Evolutionary conservation across 2,888 invertebrate species (phyloP).

Genomic region (Acleris holmiana): DNA sequence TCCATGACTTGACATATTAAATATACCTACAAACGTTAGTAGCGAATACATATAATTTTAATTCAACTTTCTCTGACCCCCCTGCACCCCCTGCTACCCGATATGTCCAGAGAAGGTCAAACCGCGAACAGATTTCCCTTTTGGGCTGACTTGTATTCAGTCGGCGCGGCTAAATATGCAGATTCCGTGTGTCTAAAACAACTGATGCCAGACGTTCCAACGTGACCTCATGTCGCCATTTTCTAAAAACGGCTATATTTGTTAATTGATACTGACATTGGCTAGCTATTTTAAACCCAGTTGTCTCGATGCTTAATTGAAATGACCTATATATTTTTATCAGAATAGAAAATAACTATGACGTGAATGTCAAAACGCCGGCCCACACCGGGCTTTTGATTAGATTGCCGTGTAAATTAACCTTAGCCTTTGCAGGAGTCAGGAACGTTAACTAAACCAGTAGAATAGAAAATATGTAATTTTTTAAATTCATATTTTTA

Average conservation of each 20-base stretch:
- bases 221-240: slow-evolving; percentile 26
- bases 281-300: slow-evolving; percentile 12
- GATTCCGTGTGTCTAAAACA: slow-evolving; percentile 22
- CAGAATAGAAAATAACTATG: neutral
- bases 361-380: no score
- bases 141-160: slow-evolving; percentile 11
- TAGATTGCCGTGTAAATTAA: no score
- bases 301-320: slow-evolving; percentile 10
- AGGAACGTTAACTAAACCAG: no score
- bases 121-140: slow-evolving; percentile 1
- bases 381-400: neutral
- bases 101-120: no score
- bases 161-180: slow-evolving; percentile 11
- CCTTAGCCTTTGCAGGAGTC: no score
- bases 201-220: slow-evolving; percentile 9
- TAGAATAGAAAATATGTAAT: no score
- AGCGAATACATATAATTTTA: no score
- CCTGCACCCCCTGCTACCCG: no score
- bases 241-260: slow-evolving; percentile 21
- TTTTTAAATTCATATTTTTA: no score
- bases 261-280: slow-evolving; percentile 28
- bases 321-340: neutral
- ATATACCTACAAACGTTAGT: no score
- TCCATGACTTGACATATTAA: no score
- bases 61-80: no score